These are phyloP conservation scores for Gymnogyps californianus DNA, from an alignment of 2,113 vertebrate genomes.

Conservation along the genomic window DNA sequence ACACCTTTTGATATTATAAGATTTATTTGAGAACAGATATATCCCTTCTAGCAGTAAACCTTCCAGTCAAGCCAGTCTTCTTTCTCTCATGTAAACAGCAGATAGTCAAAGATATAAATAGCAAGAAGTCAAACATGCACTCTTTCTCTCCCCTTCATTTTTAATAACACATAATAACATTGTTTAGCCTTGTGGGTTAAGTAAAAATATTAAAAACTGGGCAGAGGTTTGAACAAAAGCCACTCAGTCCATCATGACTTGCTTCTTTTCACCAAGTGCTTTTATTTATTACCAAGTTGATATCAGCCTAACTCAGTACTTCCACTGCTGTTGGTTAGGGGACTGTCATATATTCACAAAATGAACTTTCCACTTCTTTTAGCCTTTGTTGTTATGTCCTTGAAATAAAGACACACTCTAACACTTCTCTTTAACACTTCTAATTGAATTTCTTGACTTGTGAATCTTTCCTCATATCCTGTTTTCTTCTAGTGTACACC, in stretches of 20 bases:
- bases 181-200: background rate
- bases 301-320: background rate
- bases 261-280: background rate
- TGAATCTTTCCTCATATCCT: background rate
- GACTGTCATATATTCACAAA: background rate
- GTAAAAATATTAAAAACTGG: background rate
- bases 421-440: background rate
- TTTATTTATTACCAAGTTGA: background rate
- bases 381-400: background rate
- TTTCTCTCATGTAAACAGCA: background rate
- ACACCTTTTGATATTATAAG: background rate
- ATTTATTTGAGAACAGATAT: background rate
- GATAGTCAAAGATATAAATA: background rate
- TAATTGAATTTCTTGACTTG: background rate
- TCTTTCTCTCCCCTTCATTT: background rate
- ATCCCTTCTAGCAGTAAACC: background rate
- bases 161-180: background rate
- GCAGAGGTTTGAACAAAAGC: background rate
- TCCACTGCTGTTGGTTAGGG: background rate
- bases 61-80: background rate
- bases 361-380: background rate
- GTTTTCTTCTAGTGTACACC: background rate
- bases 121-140: background rate
- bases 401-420: background rate
- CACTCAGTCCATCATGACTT: background rate